Evolutionary conservation across 2,797 vertebrate species (phyloP).

Genomic region (Sciurus carolinensis): DNA sequence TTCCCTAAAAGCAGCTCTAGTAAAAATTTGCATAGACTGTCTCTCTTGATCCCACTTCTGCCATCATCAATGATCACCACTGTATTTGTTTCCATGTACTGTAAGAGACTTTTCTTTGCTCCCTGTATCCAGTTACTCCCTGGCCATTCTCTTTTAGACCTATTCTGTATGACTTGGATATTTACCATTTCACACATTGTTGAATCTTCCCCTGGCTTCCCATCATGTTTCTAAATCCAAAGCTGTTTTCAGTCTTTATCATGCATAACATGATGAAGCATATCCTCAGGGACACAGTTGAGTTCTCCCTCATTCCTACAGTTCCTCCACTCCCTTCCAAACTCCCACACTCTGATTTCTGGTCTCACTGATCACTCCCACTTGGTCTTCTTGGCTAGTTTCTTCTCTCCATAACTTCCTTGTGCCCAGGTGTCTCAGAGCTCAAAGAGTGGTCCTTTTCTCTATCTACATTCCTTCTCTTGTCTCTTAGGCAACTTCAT

Average conservation of each 20-base stretch:
- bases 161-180: no score
- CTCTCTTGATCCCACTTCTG: not conserved
- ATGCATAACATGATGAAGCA: not conserved
- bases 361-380: fast-evolving
- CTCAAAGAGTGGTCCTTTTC: not conserved
- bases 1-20: not conserved
- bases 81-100: not conserved
- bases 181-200: not conserved
- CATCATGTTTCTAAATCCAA: not conserved
- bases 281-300: not conserved
- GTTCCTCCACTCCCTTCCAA: not conserved
- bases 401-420: fast-evolving
- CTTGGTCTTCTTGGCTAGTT: not conserved
- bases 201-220: not conserved
- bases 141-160: not conserved
- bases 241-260: not conserved
- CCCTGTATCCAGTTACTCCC: not conserved
- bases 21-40: not conserved
- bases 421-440: not conserved
- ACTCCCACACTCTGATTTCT: fast-evolving
- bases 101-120: not conserved
- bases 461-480: fast-evolving
- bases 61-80: fast-evolving
- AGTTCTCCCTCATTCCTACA: not conserved
- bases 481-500: not conserved